phyloP scores from a whole-genome alignment of 1,140 invertebrate species.

The Hylaeus volcanicus region DNA sequence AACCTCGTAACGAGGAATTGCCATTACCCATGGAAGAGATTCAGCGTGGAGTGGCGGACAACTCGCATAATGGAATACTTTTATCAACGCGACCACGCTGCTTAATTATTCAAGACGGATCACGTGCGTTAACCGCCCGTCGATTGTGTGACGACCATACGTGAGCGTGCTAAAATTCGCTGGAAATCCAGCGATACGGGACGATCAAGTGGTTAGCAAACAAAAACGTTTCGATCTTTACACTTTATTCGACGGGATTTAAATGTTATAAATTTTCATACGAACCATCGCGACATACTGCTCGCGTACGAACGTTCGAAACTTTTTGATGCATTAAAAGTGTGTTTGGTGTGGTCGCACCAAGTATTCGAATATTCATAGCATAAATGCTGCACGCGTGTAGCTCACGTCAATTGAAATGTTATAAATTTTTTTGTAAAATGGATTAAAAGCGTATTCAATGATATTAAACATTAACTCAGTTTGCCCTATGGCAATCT shows the following conservation, averaged over 20 bases:
- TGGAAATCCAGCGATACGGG: slow-evolving; percentile 35
- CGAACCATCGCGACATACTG: too few species aligned
- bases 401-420: neutral
- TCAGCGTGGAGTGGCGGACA: slow-evolving; percentile 57
- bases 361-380: neutral
- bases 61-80: slow-evolving; percentile 74
- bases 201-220: slow-evolving; percentile 9
- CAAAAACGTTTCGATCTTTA: neutral
- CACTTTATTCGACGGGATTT: neutral
- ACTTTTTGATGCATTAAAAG: neutral
- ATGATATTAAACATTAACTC: too few species aligned
- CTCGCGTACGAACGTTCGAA: neutral
- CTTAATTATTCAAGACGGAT: slow-evolving; percentile 74
- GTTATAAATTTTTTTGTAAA: too few species aligned
- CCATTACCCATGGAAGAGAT: slow-evolving; percentile 67
- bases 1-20: slow-evolving; percentile 65
- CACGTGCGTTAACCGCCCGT: slow-evolving; percentile 55
- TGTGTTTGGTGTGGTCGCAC: too few species aligned
- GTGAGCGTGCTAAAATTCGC: slow-evolving; percentile 44
- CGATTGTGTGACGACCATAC: slow-evolving; percentile 42
- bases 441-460: too few species aligned
- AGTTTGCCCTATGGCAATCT: too few species aligned
- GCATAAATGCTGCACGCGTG: neutral
- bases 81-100: slow-evolving; percentile 65
- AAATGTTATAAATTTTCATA: neutral